phyloP scores from a whole-genome alignment of 2,113 vertebrate species.

The Megaceryle maxima region DNA sequence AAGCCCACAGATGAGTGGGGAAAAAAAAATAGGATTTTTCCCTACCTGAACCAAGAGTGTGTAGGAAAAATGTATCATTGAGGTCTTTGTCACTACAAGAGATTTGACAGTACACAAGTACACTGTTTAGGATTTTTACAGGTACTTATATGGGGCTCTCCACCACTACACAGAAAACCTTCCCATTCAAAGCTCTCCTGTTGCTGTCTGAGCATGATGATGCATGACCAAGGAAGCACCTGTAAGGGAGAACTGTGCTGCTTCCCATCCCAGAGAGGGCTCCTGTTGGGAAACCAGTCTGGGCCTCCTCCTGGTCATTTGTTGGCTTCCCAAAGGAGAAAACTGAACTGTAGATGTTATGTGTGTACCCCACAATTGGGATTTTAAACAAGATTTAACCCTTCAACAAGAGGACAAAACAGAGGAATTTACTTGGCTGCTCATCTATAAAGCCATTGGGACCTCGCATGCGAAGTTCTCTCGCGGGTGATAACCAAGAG shows the following conservation, averaged over 20 bases:
- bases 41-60: neutral
- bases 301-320: neutral
- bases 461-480: neutral
- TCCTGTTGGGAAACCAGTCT: neutral
- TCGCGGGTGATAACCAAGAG: neutral
- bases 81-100: neutral
- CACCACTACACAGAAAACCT: neutral
- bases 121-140: neutral
- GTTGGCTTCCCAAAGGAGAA: neutral
- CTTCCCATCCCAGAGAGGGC: neutral
- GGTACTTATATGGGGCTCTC: neutral
- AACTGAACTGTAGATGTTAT: neutral
- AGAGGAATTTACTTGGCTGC: neutral
- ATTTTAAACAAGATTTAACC: neutral
- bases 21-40: neutral
- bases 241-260: accelerated
- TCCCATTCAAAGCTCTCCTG: neutral
- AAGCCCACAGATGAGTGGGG: neutral
- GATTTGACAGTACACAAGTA: neutral
- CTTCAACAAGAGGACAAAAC: neutral
- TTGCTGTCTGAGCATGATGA: neutral
- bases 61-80: neutral
- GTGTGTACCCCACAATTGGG: neutral
- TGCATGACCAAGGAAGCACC: neutral
- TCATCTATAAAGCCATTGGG: neutral